Conservation (phyloP, 2,888 invertebrate genomes). For the Entomobrya proxima region DNA sequence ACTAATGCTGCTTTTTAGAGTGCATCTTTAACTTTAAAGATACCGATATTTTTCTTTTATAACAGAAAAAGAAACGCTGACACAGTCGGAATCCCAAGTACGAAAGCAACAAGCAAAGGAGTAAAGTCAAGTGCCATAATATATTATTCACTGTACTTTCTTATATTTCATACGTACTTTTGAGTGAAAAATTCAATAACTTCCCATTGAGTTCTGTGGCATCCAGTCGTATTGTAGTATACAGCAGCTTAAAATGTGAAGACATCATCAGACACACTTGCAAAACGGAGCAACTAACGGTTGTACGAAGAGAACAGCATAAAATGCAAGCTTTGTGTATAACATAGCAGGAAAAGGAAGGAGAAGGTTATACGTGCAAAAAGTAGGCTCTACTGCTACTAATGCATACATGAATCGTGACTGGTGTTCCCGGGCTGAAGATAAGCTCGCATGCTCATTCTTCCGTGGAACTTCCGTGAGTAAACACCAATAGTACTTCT, state of each 20-base stretch:
- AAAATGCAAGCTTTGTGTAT: conserved; percentile 6
- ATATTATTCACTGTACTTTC: too few relatives aligned
- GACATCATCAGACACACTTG: too few relatives aligned
- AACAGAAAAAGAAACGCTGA: neutral
- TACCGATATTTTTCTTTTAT: too few relatives aligned
- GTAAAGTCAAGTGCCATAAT: neutral
- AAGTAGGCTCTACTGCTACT: too few relatives aligned
- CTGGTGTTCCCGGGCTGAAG: conserved; percentile 49
- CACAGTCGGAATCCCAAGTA: neutral
- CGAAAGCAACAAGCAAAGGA: conserved; percentile 15
- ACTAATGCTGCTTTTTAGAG: neutral
- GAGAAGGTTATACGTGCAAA: conserved; percentile 2
- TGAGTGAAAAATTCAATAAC: too few relatives aligned
- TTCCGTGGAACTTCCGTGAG: conserved; percentile 56
- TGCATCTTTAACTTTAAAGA: neutral
- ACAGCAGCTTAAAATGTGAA: too few relatives aligned
- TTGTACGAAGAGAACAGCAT: neutral
- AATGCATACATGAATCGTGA: neutral
- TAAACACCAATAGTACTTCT: neutral
- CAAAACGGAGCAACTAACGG: neutral
- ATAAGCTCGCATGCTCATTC: conserved; percentile 34
- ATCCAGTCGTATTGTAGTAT: too few relatives aligned
- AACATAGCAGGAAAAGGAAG: neutral
- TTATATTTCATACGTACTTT: too few relatives aligned
- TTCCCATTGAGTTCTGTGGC: too few relatives aligned